Conservation (phyloP, 2,113 vertebrate genomes). For the Rhabdomys dilectus region DNA sequence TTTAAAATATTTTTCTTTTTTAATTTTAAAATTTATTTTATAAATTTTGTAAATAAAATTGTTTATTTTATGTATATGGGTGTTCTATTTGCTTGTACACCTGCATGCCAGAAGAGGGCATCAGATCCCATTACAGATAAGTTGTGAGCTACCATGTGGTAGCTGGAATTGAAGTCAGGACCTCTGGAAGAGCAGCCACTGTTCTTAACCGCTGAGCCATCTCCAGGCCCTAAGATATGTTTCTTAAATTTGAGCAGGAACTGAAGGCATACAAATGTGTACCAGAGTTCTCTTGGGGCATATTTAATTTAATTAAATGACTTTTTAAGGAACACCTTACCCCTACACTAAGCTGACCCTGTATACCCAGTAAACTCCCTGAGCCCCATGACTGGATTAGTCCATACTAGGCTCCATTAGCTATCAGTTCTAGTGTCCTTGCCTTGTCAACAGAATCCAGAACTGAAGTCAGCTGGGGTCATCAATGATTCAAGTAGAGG, state of each 20-base stretch:
- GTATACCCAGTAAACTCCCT: background rate
- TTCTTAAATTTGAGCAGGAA: slow-evolving; percentile 16
- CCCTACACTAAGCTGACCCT: background rate
- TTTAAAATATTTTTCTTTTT: background rate
- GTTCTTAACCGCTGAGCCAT: no score
- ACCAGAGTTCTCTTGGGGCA: background rate
- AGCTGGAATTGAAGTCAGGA: no score
- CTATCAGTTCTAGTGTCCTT: background rate
- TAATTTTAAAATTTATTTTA: no score
- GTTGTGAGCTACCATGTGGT: no score
- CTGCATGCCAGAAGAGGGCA: no score
- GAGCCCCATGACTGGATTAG: background rate
- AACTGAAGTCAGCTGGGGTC: background rate
- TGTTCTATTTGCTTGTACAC: no score
- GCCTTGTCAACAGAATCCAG: background rate
- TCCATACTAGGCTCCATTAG: background rate
- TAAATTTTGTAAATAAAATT: no score
- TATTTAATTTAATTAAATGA: slow-evolving; percentile 46
- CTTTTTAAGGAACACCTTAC: slow-evolving; percentile 13
- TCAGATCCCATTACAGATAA: no score
- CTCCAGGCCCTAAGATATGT: no score
- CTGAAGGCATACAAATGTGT: slow-evolving; percentile 1
- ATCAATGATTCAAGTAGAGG: background rate
- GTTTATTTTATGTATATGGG: no score
- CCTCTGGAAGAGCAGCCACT: no score